Evolutionary conservation across 2,888 invertebrate genomes (phyloP).

Genomic region (Dicycla oo): DNA sequence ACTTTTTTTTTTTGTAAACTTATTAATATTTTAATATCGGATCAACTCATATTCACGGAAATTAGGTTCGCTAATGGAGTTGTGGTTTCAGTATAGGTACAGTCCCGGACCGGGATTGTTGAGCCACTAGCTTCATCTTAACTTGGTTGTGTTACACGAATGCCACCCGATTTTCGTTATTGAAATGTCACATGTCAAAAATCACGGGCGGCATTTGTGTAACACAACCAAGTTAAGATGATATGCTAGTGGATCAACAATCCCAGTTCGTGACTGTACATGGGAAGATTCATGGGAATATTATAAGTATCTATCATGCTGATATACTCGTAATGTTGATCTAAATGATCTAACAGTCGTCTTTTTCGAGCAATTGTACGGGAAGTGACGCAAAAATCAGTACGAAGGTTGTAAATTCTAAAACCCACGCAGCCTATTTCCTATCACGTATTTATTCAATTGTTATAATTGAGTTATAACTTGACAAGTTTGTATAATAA

Average conservation of each 20-base stretch:
- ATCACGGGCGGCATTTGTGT: no score
- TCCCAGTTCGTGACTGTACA: no score
- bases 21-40: not conserved
- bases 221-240: no score
- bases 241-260: no score
- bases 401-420: not conserved
- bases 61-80: no score
- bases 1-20: not conserved
- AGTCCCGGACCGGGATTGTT: no score
- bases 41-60: not conserved
- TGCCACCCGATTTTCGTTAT: no score
- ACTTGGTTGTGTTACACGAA: no score
- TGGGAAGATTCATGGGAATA: not conserved
- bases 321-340: not conserved
- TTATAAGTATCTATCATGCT: not conserved
- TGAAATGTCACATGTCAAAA: no score
- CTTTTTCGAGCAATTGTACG: not conserved
- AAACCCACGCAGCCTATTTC: not conserved
- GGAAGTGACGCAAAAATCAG: not conserved
- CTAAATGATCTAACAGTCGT: not conserved
- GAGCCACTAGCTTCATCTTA: no score
- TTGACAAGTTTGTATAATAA: slow-evolving; percentile 18
- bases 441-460: slow-evolving; percentile 12
- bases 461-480: slow-evolving; percentile 44
- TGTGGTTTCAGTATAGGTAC: no score